Conservation (phyloP, 2,797 vertebrate species). For the Rousettus madagascariensis region DNA sequence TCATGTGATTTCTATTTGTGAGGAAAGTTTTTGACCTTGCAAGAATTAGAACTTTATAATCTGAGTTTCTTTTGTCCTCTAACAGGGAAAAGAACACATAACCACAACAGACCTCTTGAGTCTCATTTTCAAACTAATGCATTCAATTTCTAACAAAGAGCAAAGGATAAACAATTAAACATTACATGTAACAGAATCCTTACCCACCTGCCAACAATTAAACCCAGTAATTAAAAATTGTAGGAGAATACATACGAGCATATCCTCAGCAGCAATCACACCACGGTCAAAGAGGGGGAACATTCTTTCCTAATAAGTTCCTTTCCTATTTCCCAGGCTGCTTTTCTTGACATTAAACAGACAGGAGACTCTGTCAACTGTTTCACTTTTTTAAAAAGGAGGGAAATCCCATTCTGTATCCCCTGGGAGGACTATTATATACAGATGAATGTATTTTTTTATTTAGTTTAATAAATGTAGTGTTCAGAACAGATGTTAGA, state of each 20-base stretch:
- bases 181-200: constrained; percentile 77
- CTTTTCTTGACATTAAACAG: constrained; percentile 73
- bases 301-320: constrained; percentile 65
- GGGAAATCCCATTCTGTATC: constrained; percentile 60
- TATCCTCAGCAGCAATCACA: constrained; percentile 69
- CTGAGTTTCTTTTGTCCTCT: constrained; percentile 75
- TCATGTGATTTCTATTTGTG: constrained; percentile 22
- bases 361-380: constrained; percentile 53
- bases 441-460: constrained; percentile 75
- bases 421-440: constrained; percentile 63
- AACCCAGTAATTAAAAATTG: constrained; percentile 82
- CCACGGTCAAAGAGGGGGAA: constrained; percentile 48
- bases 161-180: constrained; percentile 83
- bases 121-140: constrained; percentile 80
- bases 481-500: constrained; percentile 75
- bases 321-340: constrained; percentile 54
- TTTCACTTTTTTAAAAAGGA: constrained; percentile 71
- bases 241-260: constrained; percentile 67
- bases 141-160: constrained; percentile 81
- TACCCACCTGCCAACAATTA: constrained; percentile 82
- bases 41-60: constrained; percentile 72
- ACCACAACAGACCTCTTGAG: constrained; percentile 75
- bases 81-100: constrained; percentile 68
- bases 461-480: constrained; percentile 75
- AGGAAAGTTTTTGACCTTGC: constrained; percentile 70